Percentiles rank a stretch among this genome's conserved stretches.
phyloP scores from a whole-genome alignment of 92 coral and sea anemone species.

The Blastomussa wellsi region DNA sequence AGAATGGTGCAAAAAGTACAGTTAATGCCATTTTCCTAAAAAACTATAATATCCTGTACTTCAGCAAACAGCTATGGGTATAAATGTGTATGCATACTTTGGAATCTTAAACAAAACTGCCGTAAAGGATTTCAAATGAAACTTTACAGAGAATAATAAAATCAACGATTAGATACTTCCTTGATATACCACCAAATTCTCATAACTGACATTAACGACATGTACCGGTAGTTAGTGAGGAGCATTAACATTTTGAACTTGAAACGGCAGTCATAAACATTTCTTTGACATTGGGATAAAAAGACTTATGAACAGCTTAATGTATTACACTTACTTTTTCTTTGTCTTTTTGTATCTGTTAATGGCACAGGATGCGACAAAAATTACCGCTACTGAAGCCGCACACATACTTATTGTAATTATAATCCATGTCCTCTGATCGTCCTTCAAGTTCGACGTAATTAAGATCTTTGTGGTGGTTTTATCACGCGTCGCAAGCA shows the following conservation, averaged over 20 bases:
- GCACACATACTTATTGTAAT: not conserved
- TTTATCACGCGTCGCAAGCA: constrained; percentile 57
- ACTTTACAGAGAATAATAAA: not conserved
- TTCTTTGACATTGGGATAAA: not conserved
- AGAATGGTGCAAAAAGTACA: too few species aligned
- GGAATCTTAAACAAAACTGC: too few species aligned
- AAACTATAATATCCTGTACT: too few species aligned
- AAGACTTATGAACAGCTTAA: too few species aligned
- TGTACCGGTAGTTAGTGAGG: not conserved
- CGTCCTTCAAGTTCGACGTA: not conserved
- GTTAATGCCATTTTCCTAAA: too few species aligned
- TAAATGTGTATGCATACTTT: too few species aligned
- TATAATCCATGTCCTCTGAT: not conserved
- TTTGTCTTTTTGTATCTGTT: not conserved
- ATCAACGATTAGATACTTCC: not conserved
- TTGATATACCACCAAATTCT: not conserved
- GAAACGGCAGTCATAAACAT: not conserved
- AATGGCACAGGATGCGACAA: not conserved
- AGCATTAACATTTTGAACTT: too few species aligned
- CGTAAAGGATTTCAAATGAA: not conserved
- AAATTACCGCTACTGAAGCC: not conserved
- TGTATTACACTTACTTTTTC: not conserved
- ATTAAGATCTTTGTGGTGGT: constrained; percentile 53
- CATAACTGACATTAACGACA: not conserved
- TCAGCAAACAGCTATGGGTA: too few species aligned